phyloP scores from a whole-genome alignment of 2,797 vertebrate species.

The Xenops minutus region DNA sequence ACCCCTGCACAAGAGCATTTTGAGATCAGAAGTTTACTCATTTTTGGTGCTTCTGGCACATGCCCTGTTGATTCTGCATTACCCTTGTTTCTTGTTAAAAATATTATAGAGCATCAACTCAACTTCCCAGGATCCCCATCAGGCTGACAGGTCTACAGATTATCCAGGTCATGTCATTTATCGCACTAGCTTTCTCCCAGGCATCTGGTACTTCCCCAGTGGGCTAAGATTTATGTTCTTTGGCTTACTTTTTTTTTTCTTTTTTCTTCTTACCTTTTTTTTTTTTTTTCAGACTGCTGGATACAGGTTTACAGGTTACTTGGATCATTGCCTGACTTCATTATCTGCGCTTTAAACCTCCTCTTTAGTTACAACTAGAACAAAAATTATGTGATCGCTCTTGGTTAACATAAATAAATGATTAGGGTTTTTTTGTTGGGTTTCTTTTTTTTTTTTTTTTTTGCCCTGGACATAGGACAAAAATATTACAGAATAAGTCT shows the following conservation, averaged over 20 bases:
- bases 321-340: background rate
- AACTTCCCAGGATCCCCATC: background rate
- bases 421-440: background rate
- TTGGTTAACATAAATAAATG: background rate
- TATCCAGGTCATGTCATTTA: background rate
- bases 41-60: background rate
- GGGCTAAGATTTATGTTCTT: conserved; percentile 17
- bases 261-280: background rate
- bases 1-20: background rate
- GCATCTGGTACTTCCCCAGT: background rate
- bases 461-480: background rate
- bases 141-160: background rate
- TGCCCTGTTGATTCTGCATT: background rate
- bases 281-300: background rate
- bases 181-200: background rate
- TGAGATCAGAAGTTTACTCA: background rate
- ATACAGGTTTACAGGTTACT: conserved; percentile 19
- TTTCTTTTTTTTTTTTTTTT: too few relatives aligned
- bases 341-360: conserved; percentile 10
- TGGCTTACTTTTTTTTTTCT: background rate
- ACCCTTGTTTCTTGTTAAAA: background rate
- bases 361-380: background rate
- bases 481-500: background rate
- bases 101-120: background rate
- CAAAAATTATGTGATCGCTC: background rate